These are phyloP conservation scores for Antennarius striatus DNA, from an alignment of 2,113 vertebrate genomes.

Conservation along the genomic window DNA sequence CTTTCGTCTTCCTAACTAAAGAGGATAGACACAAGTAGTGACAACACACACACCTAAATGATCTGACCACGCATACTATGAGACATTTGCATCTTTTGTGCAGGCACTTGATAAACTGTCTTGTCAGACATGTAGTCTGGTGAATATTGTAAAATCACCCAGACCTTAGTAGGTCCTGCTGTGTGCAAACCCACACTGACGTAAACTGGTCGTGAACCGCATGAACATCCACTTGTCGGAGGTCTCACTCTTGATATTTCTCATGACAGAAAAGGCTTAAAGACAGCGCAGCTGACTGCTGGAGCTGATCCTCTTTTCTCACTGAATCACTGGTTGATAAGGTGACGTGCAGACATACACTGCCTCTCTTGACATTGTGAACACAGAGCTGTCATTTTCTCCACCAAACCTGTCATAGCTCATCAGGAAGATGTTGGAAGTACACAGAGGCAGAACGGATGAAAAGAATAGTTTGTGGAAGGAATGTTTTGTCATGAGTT, in stretches of 20 bases:
- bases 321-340: conserved; percentile 16
- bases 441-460: conserved; percentile 21
- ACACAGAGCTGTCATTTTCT: conserved; percentile 25
- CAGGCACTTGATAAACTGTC: conserved; percentile 28
- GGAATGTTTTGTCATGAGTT: conserved; percentile 33
- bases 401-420: conserved; percentile 14
- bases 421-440: conserved; percentile 21
- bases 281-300: neutral
- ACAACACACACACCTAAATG: too few relatives aligned
- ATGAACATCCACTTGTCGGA: conserved; percentile 26
- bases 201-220: conserved; percentile 18
- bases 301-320: conserved; percentile 12
- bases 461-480: conserved; percentile 19
- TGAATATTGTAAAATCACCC: conserved; percentile 12
- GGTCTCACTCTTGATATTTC: too few relatives aligned
- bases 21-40: too few relatives aligned
- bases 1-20: too few relatives aligned
- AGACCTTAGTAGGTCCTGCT: conserved; percentile 19
- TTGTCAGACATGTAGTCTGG: conserved; percentile 27
- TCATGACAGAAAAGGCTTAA: too few relatives aligned
- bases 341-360: conserved; percentile 18
- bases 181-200: conserved; percentile 23
- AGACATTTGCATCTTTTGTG: conserved; percentile 4
- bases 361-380: conserved; percentile 26
- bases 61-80: too few relatives aligned